Base-by-base conservation (phyloP, 2,888 invertebrate genomes). In the Drosophila nr. perissopoda region DNA sequence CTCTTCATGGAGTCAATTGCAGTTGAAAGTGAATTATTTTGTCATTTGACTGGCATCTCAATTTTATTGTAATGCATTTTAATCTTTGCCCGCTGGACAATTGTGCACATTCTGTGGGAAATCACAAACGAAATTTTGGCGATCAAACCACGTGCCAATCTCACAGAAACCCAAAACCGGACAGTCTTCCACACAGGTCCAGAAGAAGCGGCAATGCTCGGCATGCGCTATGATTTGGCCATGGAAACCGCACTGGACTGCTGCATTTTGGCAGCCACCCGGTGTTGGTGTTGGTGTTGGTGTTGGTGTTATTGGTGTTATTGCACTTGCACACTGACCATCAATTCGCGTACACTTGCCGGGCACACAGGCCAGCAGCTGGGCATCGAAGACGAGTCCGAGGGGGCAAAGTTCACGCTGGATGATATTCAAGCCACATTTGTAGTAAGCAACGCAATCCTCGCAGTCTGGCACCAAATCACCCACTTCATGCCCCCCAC, bases 81-180 rank as follows among this genome's bases (percentile, higher is more conserved):
- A 85, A 61, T 87, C 90, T 36, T n/a, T 38, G 33, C 66, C 60
- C 11, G 63, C 51, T 3, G 82, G 72, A 70, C 87, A 87, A 56
- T 85, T 90, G 18, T 5, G 31, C 21, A 87, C 89, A 29, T 83
- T 82, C 1, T 18, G 0, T 0, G 67, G 60, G 6, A 60, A 83
- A 29, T 77, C 75, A 16, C 87, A 87, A 21, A 87, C 76, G 7
- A 68, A 84, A 0, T 7, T 29, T 2, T 75, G 54, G 2, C 76
- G 72, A 56, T 87, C 52, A 48, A 84, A 87, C 90, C 87, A 90
- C 25, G 5, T 73, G 51, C 87, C 90, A 7, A 21, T 16, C 67
- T 90, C 73, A 42, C 87, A 87, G 73, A 87, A 82, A 0, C 82
- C 70, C 57, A 82, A 7, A 6, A 59, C 54, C 2, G 87, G 76